Evolutionary conservation across 2,888 invertebrate genomes (phyloP), one percentile per base, ranked within the genome.

Genomic region (Diabrotica balteata): DNA sequence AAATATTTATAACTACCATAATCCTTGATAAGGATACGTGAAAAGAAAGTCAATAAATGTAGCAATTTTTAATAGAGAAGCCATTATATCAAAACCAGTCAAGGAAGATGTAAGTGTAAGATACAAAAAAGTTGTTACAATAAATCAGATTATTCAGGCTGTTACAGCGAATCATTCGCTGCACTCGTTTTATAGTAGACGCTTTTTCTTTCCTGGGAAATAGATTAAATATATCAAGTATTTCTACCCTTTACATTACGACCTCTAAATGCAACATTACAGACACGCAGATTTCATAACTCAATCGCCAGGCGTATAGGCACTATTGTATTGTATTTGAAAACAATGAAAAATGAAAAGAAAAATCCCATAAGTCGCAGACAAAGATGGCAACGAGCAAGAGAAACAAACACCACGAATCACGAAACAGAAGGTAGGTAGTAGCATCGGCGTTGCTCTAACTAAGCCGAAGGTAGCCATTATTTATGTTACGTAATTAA

Each of bases 391-490:
- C 32, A 60, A 57, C 60, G 62, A 66, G 47, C 42, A 59, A 42
- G 4, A 43, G 32, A 59, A 8, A 59, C 49, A 68, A 68, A 66
- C 67, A 63, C 60, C 58, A 63, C 68, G 65, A 67, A 65, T 66
- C 69, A 69, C 69, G 67, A 66, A 52, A 59, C 61, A 61, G 63
- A 58, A 50, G 52, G 45, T 53, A 50, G 32, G 53, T 45, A 61
- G 53, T 47, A 32, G 32, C 32, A 61, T 49, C 45, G 50, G 44
- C 57, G 44, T 55, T 51, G 53, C 44, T 46, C 43, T 51, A 44
- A 51, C 63, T 43, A 58, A 59, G 8, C 51, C 50, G 51, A 17
- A 22, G 49, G 54, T 58, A 43, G 52, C 58, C 58, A 64, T 64
- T 58, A 64, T 51, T 64, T 58, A 64, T 64, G 50, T 58, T 57